A percentile compares a stretch with the other conserved stretches of the same genome.
These are phyloP conservation scores for Spisula solida DNA, from an alignment of 2,888 invertebrate genomes.

Conservation along the genomic window DNA sequence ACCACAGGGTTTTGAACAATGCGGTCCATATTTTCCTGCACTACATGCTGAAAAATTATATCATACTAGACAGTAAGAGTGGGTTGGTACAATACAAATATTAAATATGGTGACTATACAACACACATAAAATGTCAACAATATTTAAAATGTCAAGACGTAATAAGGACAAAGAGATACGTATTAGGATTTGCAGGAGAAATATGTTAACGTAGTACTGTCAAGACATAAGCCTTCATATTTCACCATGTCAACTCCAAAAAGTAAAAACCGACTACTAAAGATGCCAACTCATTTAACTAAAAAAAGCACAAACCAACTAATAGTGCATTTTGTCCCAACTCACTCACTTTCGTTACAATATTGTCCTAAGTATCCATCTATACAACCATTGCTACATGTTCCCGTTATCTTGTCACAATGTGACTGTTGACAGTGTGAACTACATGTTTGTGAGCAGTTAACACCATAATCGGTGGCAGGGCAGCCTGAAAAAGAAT, in stretches of 20 bases:
- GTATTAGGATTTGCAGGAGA: too few species aligned
- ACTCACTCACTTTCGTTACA: constrained; percentile 40
- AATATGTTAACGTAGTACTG: too few species aligned
- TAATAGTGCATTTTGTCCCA: background rate
- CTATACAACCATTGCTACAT: constrained; percentile 29
- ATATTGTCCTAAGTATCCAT: constrained; percentile 31
- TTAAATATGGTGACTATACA: too few species aligned
- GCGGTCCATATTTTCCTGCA: constrained; percentile 39
- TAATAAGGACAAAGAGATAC: too few species aligned
- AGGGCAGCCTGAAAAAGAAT: background rate
- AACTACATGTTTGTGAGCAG: background rate
- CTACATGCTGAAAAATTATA: constrained; percentile 34
- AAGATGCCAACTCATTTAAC: too few species aligned
- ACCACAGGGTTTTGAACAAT: constrained; percentile 40
- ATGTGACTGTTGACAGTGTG: background rate
- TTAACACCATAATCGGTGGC: background rate
- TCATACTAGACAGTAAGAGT: too few species aligned
- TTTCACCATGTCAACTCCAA: too few species aligned
- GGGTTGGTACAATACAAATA: too few species aligned
- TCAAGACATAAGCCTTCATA: too few species aligned
- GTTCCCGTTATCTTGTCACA: constrained; percentile 3
- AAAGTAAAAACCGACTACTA: too few species aligned
- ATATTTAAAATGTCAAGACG: too few species aligned
- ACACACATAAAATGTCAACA: too few species aligned
- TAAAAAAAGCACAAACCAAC: background rate